A percentile compares a stretch with the other conserved stretches of the same genome.
Evolutionary conservation across 2,797 vertebrate genomes (phyloP).

Genomic region (Sebastes minor): DNA sequence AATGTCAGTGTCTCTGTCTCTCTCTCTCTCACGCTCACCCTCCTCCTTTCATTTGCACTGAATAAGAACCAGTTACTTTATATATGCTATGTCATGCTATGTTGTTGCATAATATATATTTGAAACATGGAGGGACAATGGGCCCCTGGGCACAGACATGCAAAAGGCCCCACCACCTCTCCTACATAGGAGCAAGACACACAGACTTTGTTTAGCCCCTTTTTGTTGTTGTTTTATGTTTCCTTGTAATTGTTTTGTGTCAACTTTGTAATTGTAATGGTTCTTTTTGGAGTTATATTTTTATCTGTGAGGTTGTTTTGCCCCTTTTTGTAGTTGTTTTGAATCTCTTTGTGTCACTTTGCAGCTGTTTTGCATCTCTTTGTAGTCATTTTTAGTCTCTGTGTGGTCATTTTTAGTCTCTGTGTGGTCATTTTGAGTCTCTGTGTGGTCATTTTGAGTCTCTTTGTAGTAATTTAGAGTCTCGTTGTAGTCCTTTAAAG

Average conservation of each 20-base stretch:
- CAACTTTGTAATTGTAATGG: background rate
- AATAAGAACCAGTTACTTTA: background rate
- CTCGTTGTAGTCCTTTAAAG: too few species aligned
- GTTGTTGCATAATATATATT: background rate
- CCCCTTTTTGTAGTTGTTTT: background rate
- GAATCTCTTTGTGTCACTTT: background rate
- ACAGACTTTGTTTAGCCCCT: background rate
- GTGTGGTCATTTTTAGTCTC: too few species aligned
- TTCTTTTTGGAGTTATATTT: background rate
- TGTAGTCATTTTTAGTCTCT: background rate
- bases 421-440: background rate
- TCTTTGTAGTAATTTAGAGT: background rate
- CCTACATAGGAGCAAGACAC: background rate
- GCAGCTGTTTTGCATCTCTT: background rate
- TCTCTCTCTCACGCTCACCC: background rate
- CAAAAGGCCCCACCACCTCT: background rate
- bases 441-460: background rate
- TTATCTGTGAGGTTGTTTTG: background rate
- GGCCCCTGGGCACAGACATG: background rate
- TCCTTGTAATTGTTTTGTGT: background rate
- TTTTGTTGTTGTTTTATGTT: background rate
- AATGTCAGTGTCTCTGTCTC: background rate
- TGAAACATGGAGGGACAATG: background rate
- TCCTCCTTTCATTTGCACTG: background rate
- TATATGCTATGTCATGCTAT: background rate